Conservation (phyloP, 2,888 invertebrate genomes). For the Leptogaster cylindrica region DNA sequence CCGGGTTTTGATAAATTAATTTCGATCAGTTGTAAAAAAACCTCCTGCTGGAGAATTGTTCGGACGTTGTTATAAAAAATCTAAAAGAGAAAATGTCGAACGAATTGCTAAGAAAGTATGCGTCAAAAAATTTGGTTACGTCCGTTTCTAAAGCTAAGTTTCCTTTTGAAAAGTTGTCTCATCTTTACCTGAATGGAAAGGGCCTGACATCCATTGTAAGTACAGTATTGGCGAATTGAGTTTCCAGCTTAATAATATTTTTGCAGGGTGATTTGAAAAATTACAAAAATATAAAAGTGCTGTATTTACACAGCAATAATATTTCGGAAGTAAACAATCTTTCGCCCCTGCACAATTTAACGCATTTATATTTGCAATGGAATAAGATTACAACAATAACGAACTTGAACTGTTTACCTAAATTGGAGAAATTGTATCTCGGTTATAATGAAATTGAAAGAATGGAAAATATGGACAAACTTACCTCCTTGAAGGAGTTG, state of each 20-base stretch:
- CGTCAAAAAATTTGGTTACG: neutral
- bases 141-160: neutral
- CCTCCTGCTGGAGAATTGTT: no score
- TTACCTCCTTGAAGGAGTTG: constrained; percentile 69
- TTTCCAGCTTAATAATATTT: neutral
- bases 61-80: no score
- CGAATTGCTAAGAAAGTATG: neutral
- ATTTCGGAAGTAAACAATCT: constrained; percentile 78
- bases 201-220: constrained; percentile 67
- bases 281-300: constrained; percentile 65
- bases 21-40: no score
- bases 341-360: constrained; percentile 68
- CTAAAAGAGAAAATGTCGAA: constrained; percentile 2
- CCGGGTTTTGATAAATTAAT: no score
- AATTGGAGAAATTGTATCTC: constrained; percentile 79
- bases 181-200: constrained; percentile 68
- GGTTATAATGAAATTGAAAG: constrained; percentile 73
- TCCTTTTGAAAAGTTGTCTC: constrained; percentile 46
- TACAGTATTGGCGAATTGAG: constrained; percentile 47
- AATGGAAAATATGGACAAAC: constrained; percentile 71
- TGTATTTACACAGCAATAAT: constrained; percentile 83
- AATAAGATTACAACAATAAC: constrained; percentile 76
- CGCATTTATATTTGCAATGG: constrained; percentile 76
- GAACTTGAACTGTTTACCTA: constrained; percentile 68
- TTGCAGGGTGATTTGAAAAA: constrained; percentile 57